A percentile compares a stretch with the other conserved stretches of the same genome.
phyloP scores from a whole-genome alignment of 2,113 vertebrate species.

The Xenus cinereus region DNA sequence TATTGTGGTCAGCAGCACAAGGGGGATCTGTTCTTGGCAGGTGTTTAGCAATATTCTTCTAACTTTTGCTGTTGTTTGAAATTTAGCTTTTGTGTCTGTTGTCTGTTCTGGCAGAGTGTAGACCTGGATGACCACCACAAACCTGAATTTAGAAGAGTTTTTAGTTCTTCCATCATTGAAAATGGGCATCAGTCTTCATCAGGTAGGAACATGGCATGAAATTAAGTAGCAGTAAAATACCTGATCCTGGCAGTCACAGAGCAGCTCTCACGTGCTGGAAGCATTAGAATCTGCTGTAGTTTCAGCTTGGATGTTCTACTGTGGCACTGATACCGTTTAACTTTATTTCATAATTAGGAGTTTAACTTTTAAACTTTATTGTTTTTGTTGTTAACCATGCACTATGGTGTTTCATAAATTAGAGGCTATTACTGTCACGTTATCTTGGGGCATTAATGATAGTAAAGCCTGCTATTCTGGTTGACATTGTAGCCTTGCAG shows the following conservation, averaged over 20 bases:
- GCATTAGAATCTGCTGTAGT: background rate
- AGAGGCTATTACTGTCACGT: background rate
- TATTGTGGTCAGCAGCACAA: background rate
- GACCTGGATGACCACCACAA: conserved; percentile 68
- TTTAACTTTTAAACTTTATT: background rate
- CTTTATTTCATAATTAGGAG: background rate
- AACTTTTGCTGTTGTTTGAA: background rate
- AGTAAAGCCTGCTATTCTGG: background rate
- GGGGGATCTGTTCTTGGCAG: background rate
- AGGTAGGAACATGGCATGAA: conserved; percentile 58
- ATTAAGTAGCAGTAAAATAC: background rate
- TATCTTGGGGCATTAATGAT: background rate
- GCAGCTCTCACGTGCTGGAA: background rate
- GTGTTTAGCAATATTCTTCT: background rate
- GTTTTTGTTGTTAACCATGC: background rate
- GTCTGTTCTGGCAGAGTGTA: conserved; percentile 67
- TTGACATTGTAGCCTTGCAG: background rate
- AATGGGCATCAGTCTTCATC: conserved; percentile 70
- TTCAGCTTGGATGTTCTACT: background rate
- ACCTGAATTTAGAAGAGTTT: conserved; percentile 52
- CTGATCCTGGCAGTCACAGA: background rate
- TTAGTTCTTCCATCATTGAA: conserved; percentile 62
- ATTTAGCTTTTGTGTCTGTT: background rate
- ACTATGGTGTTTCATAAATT: background rate
- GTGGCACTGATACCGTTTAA: background rate